Evolutionary conservation across 1,140 invertebrate species (phyloP).

Genomic region (Calephelis virginiensis): DNA sequence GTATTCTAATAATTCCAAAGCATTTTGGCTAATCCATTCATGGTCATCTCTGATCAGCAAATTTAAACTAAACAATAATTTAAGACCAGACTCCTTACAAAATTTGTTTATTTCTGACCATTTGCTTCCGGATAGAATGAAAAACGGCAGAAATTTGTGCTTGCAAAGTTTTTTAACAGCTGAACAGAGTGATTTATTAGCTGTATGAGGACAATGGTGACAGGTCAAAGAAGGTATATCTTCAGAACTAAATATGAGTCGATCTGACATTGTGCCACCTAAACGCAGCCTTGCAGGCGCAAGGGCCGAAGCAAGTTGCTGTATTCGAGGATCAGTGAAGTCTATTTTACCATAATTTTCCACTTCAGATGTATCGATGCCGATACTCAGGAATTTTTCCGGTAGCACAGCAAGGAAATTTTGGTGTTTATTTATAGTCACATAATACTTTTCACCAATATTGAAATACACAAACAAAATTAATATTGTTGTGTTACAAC

Average conservation of each 20-base stretch:
- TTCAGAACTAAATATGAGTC: conserved; percentile 79
- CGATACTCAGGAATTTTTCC: conserved; percentile 66
- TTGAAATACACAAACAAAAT: conserved; percentile 60
- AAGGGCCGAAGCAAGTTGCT: conserved; percentile 78
- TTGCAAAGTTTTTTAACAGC: conserved; percentile 57
- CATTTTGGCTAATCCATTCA: conserved; percentile 83
- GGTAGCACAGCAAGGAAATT: conserved; percentile 41
- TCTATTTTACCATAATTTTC: conserved; percentile 53
- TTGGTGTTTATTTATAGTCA: conserved; percentile 58
- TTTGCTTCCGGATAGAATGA: conserved; percentile 72
- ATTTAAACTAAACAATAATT: conserved; percentile 86
- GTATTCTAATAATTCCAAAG: conserved; percentile 81
- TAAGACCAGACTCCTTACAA: conserved; percentile 71
- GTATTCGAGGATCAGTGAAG: conserved; percentile 68
- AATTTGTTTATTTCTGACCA: conserved; percentile 83
- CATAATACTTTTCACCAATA: conserved; percentile 50
- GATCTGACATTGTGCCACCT: conserved; percentile 84
- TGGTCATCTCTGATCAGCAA: conserved; percentile 80
- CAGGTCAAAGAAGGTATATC: conserved; percentile 44
- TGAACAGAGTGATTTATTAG: conserved; percentile 38
- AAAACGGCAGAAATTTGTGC: conserved; percentile 69
- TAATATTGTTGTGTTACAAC: conserved; percentile 53
- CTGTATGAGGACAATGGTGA: conserved; percentile 42
- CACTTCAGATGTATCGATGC: conserved; percentile 69
- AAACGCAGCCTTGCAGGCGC: conserved; percentile 81